Evolutionary conservation across 2,888 invertebrate genomes (phyloP).

Genomic region (Poecilus cupreus): DNA sequence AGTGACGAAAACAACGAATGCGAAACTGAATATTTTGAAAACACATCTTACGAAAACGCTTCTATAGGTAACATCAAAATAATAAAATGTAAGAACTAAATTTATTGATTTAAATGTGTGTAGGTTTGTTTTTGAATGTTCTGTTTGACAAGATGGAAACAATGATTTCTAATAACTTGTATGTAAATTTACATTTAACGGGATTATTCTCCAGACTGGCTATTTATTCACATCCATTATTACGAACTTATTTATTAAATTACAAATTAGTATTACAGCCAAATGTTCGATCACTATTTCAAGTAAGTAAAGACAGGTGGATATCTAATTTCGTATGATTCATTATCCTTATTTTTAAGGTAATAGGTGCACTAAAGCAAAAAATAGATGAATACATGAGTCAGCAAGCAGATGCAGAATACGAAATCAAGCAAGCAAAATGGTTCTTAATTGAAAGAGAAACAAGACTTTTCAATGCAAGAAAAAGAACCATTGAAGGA

Average conservation of each 20-base stretch:
- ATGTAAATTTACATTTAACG: constrained; percentile 91
- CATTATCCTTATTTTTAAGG: constrained; percentile 71
- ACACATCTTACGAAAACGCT: constrained; percentile 71
- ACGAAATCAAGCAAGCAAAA: constrained; percentile 85
- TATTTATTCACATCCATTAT: constrained; percentile 90
- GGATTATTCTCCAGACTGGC: constrained; percentile 90
- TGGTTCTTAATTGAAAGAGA: constrained; percentile 87
- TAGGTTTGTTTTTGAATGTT: constrained; percentile 88
- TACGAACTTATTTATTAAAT: constrained; percentile 91
- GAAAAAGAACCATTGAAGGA: constrained; percentile 77
- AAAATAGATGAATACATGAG: constrained; percentile 88
- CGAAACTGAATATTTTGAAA: constrained; percentile 73
- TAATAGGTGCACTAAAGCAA: constrained; percentile 86
- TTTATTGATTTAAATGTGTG: background rate
- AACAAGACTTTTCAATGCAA: constrained; percentile 82
- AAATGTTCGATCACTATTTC: constrained; percentile 91
- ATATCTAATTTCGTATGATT: background rate
- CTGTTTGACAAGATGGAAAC: constrained; percentile 88
- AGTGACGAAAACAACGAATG: constrained; percentile 68
- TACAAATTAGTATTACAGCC: constrained; percentile 91
- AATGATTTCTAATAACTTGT: constrained; percentile 88
- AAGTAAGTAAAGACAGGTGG: constrained; percentile 76
- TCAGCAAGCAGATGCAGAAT: constrained; percentile 76
- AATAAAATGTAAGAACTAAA: background rate
- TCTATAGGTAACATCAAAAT: constrained; percentile 67